Base-by-base conservation (phyloP, 2,797 vertebrate species). In the Peromyscus nudipes region DNA sequence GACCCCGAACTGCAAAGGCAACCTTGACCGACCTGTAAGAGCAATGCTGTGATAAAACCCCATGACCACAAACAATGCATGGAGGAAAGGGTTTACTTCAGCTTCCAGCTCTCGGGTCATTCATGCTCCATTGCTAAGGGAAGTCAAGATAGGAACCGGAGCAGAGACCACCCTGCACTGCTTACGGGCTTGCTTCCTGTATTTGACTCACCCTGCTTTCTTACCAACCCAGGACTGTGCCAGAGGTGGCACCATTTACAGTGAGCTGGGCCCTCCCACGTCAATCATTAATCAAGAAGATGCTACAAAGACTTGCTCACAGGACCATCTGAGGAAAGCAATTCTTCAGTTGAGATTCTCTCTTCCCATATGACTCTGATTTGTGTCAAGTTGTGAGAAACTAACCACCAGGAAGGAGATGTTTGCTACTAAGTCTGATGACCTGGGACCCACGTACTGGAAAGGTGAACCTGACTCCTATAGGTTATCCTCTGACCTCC, bases 41-140 rank as follows among this genome's bases (percentile, higher is more conserved):
- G 52, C 52, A 14, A 27, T 1, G 40, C 40, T 34, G 82, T 12
- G 37, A 12, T 34, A 84, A 82, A 65, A 84, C 34, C 27, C 31
- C 17, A 14, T 1, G 13, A 5, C 84, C 23, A 11, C 17, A 17
- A 37, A 27, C 3, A 10, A 1, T 6, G 23, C 2, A 31, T 6
- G 17, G 6, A 37, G 23, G 43, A 16, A 67, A 85, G 83, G 21
- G 83, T 69, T 65, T 67, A 46, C 52, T 27, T 37, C 43, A n/a
- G 37, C 23, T 29, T 23, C 27, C 49, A 71, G 16, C 4, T 14
- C n/a, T 49, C 65, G 29, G 23, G 13, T 37, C 65, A 3, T 27
- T 55, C 46, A 11, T 3, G 46, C 21, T 52, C 84, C 34, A 27
- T 25, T 4, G 46, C 84, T 34, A 13, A 69, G 43, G 64, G 83